Evolutionary conservation across 2,888 invertebrate genomes (phyloP), one percentile per base, ranked within the genome.

Genomic region (Drosophila suboccidentalis): DNA sequence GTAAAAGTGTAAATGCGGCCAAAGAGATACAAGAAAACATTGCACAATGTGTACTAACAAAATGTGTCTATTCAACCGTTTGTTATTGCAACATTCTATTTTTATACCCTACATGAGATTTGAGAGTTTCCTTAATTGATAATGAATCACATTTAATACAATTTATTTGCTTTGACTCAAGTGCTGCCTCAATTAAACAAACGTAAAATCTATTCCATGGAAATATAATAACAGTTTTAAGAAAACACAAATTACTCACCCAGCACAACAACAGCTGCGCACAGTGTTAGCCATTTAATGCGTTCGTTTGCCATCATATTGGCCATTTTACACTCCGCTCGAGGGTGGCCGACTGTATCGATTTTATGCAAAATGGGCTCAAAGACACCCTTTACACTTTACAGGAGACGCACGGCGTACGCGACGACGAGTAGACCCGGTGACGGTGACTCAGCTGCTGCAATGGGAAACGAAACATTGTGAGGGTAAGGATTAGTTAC

Each of bases 211-310:
- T 62, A 65, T 78, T 78, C 57, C 57, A 13, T 8, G 4, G 66
- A 71, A 63, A 77, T 58, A 19, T 49, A 29, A 57, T 49, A 26
- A 22, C 32, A 54, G 29, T 38, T 29, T 8, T 1, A 29, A 26
- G 53, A 59, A 59, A 44, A 47, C 44, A 26, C 36, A 58, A 65
- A 73, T 78, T 82, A 90, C 92, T 92, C 87, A 92, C 92, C 91
- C 59, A 90, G 81, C 54, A 85, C 79, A 80, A 90, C 86, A 65
- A 88, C 87, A 75, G 91, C 91, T 83, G 90, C 90, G 75, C 90
- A 84, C 76, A 92, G 81, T 71, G 87, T 91, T 80, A 92, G 90
- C 92, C 92, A 92, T 85, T 92, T 91, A 44, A 90, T 87, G 80
- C 90, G 90, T 77, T 84, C 88, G 78, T 78, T 81, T 70, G 88